Evolutionary conservation across 2,113 vertebrate species (phyloP), one percentile per base, ranked within the genome.

Genomic region (Eulacestoma nigropectus): DNA sequence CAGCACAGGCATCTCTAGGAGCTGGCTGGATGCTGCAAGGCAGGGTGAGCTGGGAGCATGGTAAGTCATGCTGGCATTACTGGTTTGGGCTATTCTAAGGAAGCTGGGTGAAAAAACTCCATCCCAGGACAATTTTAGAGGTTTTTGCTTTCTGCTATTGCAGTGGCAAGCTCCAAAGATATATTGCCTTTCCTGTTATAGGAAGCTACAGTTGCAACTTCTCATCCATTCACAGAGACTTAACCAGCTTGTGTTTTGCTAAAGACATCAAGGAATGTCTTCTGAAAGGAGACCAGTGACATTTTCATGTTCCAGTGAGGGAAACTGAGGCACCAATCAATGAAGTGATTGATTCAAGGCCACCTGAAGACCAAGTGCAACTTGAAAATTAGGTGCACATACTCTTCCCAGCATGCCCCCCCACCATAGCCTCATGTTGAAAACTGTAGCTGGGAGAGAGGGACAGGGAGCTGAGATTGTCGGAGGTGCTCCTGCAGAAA

Each of bases 341-440:
- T 30, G 29, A 90, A 55, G 17, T 4, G 15, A 44, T 70, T 32
- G 22, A 60, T 75, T 79, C 57, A 63, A 89, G 63, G 67, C 30
- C 30, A 83, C 16, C 15, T 75, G 53, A 53, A 91, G 68, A 55
- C 20, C 26, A n/a, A 22, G 4, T 56, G 44, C 29, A 70, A 63
- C 32, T 26, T 39, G 33, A 59, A n/a, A 14, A 19, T 57, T 47
- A 68, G 8, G 23, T 44, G 30, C 41, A 60, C 3, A 1, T 60
- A 20, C 27, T 64, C 39, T 47, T 56, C 30, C 14, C 57, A 56
- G 22, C 7, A 6, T 12, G n/a, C 6, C 2, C 4, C 14, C 4
- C 26, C 6, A 20, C 22, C 11, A 17, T 1, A 63, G 64, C 39
- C 21, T 59, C 1, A 0, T 4, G 10, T 9, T 22, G 10, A 67